Evolutionary conservation across 2,113 vertebrate species (phyloP).

Genomic region (Trichechus manatus): DNA sequence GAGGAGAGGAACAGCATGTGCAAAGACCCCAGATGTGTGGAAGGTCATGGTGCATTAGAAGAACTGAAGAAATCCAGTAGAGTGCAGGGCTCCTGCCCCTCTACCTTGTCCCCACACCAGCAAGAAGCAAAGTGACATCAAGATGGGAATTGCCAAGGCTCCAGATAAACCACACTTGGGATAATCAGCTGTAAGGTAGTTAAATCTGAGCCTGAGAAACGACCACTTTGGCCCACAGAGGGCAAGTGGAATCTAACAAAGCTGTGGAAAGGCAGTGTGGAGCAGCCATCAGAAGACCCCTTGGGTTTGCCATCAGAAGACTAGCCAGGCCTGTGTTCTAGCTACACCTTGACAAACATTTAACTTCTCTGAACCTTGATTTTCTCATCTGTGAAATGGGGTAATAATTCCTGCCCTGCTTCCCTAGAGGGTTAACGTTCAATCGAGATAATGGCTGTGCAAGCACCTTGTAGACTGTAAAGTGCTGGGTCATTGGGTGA

Average conservation of each 20-base stretch:
- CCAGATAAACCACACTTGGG: not conserved
- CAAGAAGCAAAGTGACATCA: not conserved
- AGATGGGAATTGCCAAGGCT: not conserved
- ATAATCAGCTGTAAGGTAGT: not conserved
- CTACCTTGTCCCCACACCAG: not conserved
- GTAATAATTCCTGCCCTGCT: not conserved
- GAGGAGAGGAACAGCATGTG: not conserved
- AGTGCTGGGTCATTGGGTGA: not conserved
- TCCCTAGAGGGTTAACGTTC: not conserved
- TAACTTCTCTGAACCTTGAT: not conserved
- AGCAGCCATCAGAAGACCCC: not conserved
- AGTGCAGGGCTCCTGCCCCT: not conserved
- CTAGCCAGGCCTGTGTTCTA: not conserved
- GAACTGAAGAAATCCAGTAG: not conserved
- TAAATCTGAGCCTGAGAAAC: not conserved
- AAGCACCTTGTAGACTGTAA: not conserved
- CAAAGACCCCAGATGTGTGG: not conserved
- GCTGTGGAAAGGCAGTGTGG: not conserved
- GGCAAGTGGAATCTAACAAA: not conserved
- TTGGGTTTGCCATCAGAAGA: not conserved
- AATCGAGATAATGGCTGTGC: not conserved
- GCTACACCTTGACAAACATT: not conserved
- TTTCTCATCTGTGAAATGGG: constrained; percentile 22
- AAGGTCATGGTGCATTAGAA: not conserved
- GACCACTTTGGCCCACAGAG: not conserved